Evolutionary conservation across 1,140 invertebrate genomes (phyloP).

Genomic region (Maconellicoccus hirsutus): DNA sequence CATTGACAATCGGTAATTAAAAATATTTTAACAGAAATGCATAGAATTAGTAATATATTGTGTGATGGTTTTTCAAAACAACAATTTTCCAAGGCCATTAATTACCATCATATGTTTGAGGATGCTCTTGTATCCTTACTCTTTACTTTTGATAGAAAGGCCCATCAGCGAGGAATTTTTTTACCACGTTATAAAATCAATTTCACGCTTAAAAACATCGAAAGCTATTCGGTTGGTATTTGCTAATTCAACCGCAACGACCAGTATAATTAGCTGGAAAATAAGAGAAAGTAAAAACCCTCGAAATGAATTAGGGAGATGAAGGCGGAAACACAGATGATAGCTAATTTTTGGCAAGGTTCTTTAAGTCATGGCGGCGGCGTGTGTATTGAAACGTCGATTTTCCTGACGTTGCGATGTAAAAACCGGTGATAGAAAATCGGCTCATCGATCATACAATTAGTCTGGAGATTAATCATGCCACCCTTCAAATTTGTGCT

Average conservation of each 20-base stretch:
- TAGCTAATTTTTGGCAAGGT: conserved; percentile 12
- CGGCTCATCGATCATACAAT: conserved; percentile 17
- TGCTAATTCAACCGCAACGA: conserved; percentile 11
- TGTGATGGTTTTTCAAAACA: too few species aligned
- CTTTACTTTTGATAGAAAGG: too few species aligned
- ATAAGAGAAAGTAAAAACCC: neutral
- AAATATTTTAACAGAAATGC: too few species aligned
- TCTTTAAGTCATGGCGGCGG: conserved; percentile 3
- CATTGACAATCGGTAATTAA: too few species aligned
- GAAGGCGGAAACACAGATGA: neutral
- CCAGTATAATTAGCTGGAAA: conserved; percentile 6
- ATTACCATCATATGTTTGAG: too few species aligned
- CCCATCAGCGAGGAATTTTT: too few species aligned
- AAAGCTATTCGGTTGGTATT: neutral
- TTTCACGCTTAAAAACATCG: neutral
- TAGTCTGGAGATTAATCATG: conserved; percentile 16
- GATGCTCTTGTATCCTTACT: too few species aligned
- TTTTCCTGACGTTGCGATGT: neutral
- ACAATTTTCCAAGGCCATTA: too few species aligned
- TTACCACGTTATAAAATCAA: neutral
- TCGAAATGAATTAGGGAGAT: neutral
- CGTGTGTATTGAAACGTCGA: neutral
- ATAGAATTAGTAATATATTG: too few species aligned
- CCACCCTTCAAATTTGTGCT: conserved; percentile 12
- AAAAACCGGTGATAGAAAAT: conserved; percentile 2